Evolutionary conservation across 2,797 vertebrate species (phyloP), one percentile per base, ranked within the genome.

Genomic region (Chanos chanos): DNA sequence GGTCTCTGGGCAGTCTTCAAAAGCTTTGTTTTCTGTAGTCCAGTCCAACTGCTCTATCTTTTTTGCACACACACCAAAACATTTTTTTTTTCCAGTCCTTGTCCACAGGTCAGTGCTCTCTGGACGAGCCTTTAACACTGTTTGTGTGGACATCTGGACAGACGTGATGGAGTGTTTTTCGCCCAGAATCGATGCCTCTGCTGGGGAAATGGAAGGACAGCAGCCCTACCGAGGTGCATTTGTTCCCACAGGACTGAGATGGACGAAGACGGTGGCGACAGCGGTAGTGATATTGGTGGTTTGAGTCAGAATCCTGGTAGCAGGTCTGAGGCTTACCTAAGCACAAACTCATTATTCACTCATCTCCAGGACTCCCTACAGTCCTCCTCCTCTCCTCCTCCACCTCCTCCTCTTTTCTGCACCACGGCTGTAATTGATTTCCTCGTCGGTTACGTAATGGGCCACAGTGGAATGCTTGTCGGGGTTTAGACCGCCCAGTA

Each of bases 281-380:
- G n/a, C n/a, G n/a, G n/a, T n/a, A n/a, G n/a, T n/a, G n/a, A n/a
- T n/a, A n/a, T n/a, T n/a, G n/a, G n/a, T n/a, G n/a, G n/a, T n/a
- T n/a, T n/a, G n/a, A n/a, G n/a, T n/a, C n/a, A n/a, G n/a, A n/a
- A n/a, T n/a, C n/a, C n/a, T n/a, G 54, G 64, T 74, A 66, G 25
- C 54, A 68, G 64, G 44, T 19, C 63, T 28, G 53, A 72, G 73
- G 75, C 73, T 58, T 53, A 41, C 75, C 57, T 64, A 74, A 63
- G 76, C 47, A 3, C 73, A 27, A 1, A 72, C 76, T 85, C 81
- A 85, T 87, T 85, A 85, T 82, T 82, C 77, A 76, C 74, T 64
- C 52, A 54, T 80, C 80, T 66, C 48, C 68, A 67, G 64, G 68
- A 77, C 66, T 52, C 64, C 72, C 39, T 13, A 24, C 25, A 27